phyloP scores from a whole-genome alignment of 1,140 invertebrate genomes.

The Agrypnia vestita region DNA sequence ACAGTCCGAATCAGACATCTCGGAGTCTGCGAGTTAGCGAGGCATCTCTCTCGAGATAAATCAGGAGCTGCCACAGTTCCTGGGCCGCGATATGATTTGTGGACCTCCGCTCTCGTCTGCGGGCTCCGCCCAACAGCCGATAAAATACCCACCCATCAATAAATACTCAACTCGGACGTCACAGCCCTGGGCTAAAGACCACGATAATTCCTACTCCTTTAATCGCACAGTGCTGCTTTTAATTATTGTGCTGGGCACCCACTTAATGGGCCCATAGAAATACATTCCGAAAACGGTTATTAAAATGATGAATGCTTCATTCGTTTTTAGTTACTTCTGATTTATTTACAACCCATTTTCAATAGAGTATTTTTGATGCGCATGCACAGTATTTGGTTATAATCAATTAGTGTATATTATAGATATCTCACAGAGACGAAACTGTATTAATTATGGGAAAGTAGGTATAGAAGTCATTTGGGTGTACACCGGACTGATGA shows the following conservation, averaged over 20 bases:
- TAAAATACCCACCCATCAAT: conserved; percentile 60
- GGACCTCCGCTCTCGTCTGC: conserved; percentile 38
- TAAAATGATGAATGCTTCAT: conserved; percentile 36
- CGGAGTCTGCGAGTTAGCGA: conserved; percentile 41
- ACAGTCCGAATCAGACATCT: conserved; percentile 42
- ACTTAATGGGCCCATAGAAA: conserved; percentile 37
- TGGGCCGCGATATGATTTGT: conserved; percentile 57
- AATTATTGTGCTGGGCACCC: conserved; percentile 52
- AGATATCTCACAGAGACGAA: too few species aligned
- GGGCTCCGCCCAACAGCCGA: conserved; percentile 47
- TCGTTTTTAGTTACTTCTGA: conserved; percentile 22
- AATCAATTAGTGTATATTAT: too few species aligned
- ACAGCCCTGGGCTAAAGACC: conserved; percentile 43
- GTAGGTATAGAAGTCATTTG: too few species aligned
- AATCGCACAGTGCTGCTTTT: conserved; percentile 56
- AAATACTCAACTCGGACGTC: conserved; percentile 54
- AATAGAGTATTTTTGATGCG: too few species aligned
- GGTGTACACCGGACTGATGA: too few species aligned
- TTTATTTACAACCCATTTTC: conserved; percentile 27
- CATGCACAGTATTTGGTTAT: too few species aligned
- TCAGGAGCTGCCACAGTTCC: conserved; percentile 48
- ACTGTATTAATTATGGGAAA: too few species aligned
- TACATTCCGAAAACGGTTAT: conserved; percentile 5
- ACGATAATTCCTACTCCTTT: conserved; percentile 43
- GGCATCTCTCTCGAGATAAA: conserved; percentile 53